Evolutionary conservation across 2,797 vertebrate species (phyloP), one percentile per base, ranked within the genome.

Genomic region (Poecile montanus): DNA sequence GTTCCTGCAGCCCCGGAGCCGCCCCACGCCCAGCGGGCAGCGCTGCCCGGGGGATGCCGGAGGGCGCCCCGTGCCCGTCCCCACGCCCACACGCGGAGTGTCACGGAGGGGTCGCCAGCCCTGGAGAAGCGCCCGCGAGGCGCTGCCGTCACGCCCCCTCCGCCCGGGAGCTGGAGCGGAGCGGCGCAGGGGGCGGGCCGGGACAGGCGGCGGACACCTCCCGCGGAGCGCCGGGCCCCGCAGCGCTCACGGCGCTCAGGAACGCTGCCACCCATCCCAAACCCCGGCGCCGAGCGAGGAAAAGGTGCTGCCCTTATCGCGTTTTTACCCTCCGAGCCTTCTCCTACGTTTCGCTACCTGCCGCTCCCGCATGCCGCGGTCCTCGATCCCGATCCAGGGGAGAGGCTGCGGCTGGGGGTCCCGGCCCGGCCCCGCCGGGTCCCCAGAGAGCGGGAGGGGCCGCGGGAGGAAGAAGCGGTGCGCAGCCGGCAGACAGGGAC

Each of bases 61-160:
- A 25, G 36, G 32, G 30, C 10, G 44, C 66, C 34, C 32, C 65
- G 19, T 2, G 19, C 30, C 68, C 30, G 25, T 40, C 23, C 78
- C 73, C 53, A 27, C 60, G 45, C 68, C 63, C 70, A 56, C 88
- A 70, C 36, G 13, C 58, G 2, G n/a, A 7, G 70, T 30, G 78
- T 40, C 32, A 36, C 78, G 34, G 58, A 80, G n/a, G 65, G 83
- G 51, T 36, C 84, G 45, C 5, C 70, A 7, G 29, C 50, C 40
- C 47, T 5, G 40, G 22, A 9, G 87, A 14, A 67, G 85, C 16
- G 67, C 51, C 65, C 16, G 61, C 29, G 13, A 8, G 56, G 65
- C 63, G 50, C 90, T 21, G 60, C 66, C 36, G 93, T 38, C 91
- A 94, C 93, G 84, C 88, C 91, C 91, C 80, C 91, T 93, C 80